Conservation (phyloP, 1,140 invertebrate genomes). For the Brevipalpus yothersi region DNA sequence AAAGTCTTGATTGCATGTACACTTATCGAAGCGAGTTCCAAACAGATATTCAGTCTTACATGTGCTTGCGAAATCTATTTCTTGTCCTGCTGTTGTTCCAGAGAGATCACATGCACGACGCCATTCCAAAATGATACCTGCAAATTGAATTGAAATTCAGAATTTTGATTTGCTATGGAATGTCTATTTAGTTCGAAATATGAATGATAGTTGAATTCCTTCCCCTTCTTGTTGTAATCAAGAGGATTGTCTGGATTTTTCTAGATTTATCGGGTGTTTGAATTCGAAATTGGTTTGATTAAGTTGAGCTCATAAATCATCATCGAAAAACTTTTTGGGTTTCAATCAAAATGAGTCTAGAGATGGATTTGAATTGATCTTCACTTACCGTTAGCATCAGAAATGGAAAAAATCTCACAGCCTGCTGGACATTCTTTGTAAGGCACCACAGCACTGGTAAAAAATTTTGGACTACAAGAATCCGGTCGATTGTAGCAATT, state of each 20-base stretch:
- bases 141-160: background rate
- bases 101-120: conserved; percentile 1
- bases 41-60: conserved; percentile 6
- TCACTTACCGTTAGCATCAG: conserved; percentile 7
- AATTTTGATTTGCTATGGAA: no score
- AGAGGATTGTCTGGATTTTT: no score
- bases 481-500: conserved; percentile 11
- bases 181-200: no score
- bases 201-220: no score
- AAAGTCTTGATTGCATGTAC: conserved; percentile 7
- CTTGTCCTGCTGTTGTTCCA: background rate
- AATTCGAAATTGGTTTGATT: no score
- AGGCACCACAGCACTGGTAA: conserved; percentile 1
- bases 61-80: background rate
- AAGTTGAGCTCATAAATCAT: no score
- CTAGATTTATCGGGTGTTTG: no score
- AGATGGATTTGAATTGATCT: background rate
- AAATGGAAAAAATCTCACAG: conserved; percentile 10
- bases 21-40: conserved; percentile 6
- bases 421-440: conserved; percentile 6
- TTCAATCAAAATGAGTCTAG: no score
- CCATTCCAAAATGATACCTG: conserved; percentile 6
- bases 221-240: no score
- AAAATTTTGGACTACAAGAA: conserved; percentile 9
- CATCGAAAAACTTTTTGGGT: no score